Evolutionary conservation across 2,888 invertebrate species (phyloP).

Genomic region (Drosophila merina): DNA sequence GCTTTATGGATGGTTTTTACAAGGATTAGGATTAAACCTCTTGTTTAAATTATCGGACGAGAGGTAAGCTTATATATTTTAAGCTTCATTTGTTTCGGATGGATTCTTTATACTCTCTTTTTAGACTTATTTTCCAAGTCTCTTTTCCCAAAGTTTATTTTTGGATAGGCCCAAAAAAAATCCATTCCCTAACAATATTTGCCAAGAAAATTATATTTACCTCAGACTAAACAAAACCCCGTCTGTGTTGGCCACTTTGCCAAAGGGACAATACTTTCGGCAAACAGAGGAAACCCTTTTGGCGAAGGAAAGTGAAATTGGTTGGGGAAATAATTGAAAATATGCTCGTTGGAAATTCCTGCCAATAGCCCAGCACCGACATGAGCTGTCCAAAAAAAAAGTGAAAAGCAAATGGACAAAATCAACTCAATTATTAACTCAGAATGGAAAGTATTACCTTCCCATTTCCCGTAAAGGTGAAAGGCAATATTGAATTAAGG

Average conservation of each 20-base stretch:
- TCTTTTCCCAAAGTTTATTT: not conserved
- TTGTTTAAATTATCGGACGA: not conserved
- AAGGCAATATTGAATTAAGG: slow-evolving; percentile 25
- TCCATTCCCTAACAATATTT: slow-evolving; percentile 22
- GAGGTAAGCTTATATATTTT: no score
- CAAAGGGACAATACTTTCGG: slow-evolving; percentile 22
- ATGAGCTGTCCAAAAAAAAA: slow-evolving; percentile 30
- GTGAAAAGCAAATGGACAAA: slow-evolving; percentile 52
- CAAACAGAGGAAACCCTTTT: slow-evolving; percentile 33
- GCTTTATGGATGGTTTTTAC: not conserved
- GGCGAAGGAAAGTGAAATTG: slow-evolving; percentile 46
- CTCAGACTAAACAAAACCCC: slow-evolving; percentile 17
- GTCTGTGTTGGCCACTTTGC: slow-evolving; percentile 27
- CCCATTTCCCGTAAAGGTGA: slow-evolving; percentile 20
- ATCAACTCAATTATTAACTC: slow-evolving; percentile 65
- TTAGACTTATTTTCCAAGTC: not conserved
- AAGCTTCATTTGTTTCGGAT: no score
- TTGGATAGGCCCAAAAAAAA: slow-evolving; percentile 2
- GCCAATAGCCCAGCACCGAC: slow-evolving; percentile 31
- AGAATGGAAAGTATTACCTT: slow-evolving; percentile 4
- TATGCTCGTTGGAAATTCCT: slow-evolving; percentile 62
- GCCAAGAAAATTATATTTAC: slow-evolving; percentile 30
- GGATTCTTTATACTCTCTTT: no score
- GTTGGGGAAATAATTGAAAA: slow-evolving; percentile 66
- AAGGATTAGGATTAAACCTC: not conserved